Evolutionary conservation across 2,797 vertebrate genomes (phyloP).

Genomic region (Taenioides sp.): DNA sequence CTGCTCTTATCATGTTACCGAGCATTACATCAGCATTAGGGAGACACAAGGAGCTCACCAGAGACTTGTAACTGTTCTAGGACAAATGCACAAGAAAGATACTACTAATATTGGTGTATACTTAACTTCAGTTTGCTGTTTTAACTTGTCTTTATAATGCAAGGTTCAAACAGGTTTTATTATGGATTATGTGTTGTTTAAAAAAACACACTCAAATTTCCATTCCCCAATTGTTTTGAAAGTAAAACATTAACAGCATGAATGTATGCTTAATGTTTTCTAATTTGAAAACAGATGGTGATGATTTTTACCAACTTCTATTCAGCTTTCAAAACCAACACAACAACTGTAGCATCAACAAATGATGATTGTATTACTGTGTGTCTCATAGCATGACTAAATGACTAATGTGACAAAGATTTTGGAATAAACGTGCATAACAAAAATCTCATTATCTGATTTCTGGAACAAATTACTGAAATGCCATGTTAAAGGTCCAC

Average conservation of each 20-base stretch:
- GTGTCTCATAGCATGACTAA: not conserved
- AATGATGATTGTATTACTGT: not conserved
- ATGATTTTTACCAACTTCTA: not conserved
- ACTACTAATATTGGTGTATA: not conserved
- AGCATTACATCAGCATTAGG: conserved; percentile 48
- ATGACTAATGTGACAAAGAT: not conserved
- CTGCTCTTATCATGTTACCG: conserved; percentile 43
- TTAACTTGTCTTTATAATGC: too few relatives aligned
- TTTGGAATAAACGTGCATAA: not conserved
- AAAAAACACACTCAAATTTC: not conserved
- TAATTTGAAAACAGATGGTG: not conserved
- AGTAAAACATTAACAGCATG: too few relatives aligned
- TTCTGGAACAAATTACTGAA: too few relatives aligned
- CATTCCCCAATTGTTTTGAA: not conserved
- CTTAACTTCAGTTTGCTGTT: too few relatives aligned
- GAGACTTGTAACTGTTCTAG: conserved; percentile 1
- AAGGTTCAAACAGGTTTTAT: not conserved
- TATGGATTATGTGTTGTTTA: not conserved
- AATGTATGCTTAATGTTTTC: not conserved
- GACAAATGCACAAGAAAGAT: not conserved
- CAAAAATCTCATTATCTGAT: too few relatives aligned
- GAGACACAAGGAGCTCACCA: conserved; percentile 30
- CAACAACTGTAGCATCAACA: not conserved
- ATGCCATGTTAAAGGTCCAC: too few relatives aligned
- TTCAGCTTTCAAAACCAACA: not conserved